phyloP scores from a whole-genome alignment of 2,888 invertebrate genomes.

The Argyresthia albistria region DNA sequence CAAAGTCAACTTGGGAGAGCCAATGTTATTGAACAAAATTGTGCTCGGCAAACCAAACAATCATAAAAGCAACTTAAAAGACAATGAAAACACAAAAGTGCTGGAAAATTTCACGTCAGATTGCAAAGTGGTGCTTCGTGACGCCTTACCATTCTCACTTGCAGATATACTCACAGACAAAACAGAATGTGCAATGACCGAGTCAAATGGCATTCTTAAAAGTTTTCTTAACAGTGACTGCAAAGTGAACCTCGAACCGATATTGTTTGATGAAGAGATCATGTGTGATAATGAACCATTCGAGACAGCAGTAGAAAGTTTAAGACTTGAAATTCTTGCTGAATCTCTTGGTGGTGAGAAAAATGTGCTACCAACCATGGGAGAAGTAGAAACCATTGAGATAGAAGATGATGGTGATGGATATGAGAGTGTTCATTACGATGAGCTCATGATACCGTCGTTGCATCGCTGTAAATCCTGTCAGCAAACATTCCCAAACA shows the following conservation, averaged over 20 bases:
- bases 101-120: not conserved
- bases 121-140: not conserved
- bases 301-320: not conserved
- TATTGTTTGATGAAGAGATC: not conserved
- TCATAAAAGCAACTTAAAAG: not conserved
- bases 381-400: not conserved
- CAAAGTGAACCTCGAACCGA: not conserved
- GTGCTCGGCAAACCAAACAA: not conserved
- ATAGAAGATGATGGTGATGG: not conserved
- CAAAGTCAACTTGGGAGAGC: not conserved
- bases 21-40: not conserved
- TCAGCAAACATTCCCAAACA: conserved; percentile 19
- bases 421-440: conserved; percentile 21
- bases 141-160: not conserved
- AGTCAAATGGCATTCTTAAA: not conserved
- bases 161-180: too few species aligned
- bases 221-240: not conserved
- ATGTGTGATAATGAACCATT: not conserved
- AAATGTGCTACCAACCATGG: not conserved
- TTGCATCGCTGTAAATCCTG: conserved; percentile 26
- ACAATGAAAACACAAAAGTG: not conserved
- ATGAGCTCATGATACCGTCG: conserved; percentile 20
- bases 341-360: not conserved
- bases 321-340: not conserved
- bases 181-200: not conserved